A percentile compares a stretch with the other conserved stretches of the same genome.
Conservation (phyloP, 2,888 invertebrate genomes). For the Lasioglossum figueresi region DNA sequence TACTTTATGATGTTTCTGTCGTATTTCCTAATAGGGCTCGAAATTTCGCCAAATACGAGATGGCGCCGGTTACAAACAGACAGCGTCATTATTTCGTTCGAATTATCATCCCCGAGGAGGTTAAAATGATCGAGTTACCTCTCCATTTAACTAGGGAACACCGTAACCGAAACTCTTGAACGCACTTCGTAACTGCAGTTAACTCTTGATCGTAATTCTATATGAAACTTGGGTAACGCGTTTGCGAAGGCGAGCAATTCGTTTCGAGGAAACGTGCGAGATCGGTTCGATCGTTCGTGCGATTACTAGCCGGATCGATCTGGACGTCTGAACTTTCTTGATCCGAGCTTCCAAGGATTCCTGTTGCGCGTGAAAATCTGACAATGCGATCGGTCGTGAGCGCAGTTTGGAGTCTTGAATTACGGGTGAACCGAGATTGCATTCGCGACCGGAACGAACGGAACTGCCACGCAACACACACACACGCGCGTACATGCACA, state of each 20-base stretch:
- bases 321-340: slow-evolving; percentile 17
- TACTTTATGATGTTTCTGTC: not conserved
- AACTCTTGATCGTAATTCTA: not conserved
- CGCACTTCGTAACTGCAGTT: not conserved
- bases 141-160: not conserved
- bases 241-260: slow-evolving; percentile 26
- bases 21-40: not conserved
- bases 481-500: not conserved
- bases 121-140: not conserved
- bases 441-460: slow-evolving; percentile 28
- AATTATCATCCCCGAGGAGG: not conserved
- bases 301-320: not conserved
- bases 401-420: slow-evolving; percentile 35
- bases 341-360: slow-evolving; percentile 5
- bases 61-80: not conserved
- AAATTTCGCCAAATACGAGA: not conserved
- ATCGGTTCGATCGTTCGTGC: not conserved
- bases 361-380: not conserved
- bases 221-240: not conserved
- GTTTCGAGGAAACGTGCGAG: not conserved
- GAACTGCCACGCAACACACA: not conserved
- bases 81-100: not conserved
- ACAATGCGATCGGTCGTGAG: slow-evolving; percentile 43
- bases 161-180: not conserved
- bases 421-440: slow-evolving; percentile 17